Percentiles rank a stretch among this genome's conserved stretches.
These are phyloP conservation scores for Agrenia bidenticulata DNA, from an alignment of 2,888 invertebrate species.

Conservation along the genomic window DNA sequence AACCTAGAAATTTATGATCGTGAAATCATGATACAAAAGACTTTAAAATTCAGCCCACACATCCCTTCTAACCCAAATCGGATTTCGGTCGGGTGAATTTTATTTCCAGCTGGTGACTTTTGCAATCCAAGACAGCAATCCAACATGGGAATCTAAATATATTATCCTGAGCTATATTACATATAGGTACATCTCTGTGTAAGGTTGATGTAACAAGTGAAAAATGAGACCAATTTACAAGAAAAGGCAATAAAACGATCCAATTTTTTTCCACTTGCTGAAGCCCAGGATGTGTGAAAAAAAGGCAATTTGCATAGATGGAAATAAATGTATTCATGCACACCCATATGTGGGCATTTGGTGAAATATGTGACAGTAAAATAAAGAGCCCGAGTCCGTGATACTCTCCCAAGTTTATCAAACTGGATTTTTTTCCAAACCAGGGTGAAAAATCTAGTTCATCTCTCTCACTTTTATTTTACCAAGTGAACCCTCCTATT, in stretches of 20 bases:
- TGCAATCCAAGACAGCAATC: no score
- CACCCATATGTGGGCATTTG: constrained; percentile 11
- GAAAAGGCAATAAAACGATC: constrained; percentile 33
- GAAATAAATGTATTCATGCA: constrained; percentile 26
- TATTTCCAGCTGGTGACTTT: no score
- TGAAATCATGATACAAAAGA: no score
- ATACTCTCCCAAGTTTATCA: background rate
- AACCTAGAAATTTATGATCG: no score
- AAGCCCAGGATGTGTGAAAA: constrained; percentile 28
- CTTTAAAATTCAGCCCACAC: no score
- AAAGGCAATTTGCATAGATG: constrained; percentile 31
- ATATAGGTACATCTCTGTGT: no score
- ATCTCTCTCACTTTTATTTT: constrained; percentile 3
- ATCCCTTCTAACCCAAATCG: no score
- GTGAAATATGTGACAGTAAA: constrained; percentile 18
- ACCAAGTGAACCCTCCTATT: background rate
- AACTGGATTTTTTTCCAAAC: background rate
- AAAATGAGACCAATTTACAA: constrained; percentile 27
- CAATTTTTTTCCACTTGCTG: constrained; percentile 32
- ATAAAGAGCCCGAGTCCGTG: background rate
- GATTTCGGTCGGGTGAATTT: no score
- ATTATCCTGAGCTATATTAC: no score
- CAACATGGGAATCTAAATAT: no score
- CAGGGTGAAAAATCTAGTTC: constrained; percentile 13
- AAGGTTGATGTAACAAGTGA: constrained; percentile 7